A percentile compares a stretch with the other conserved stretches of the same genome.
phyloP scores from a whole-genome alignment of 2,113 vertebrate genomes.

The Mormyrus lacerda region DNA sequence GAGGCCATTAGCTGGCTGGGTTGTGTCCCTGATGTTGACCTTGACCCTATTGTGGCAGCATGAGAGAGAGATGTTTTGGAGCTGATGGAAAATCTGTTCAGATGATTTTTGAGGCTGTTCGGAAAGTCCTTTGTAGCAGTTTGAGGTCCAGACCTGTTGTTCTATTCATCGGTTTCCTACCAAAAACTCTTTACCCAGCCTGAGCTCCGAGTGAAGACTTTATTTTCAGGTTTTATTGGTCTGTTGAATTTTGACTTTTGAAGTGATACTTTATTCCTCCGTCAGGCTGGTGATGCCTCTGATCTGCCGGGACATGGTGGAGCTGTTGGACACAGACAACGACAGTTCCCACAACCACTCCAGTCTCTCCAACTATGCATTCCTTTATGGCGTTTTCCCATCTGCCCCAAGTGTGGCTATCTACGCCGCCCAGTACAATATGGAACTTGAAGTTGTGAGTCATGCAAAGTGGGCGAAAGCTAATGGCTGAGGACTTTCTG shows the following conservation, averaged over 20 bases:
- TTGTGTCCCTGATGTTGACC: background rate
- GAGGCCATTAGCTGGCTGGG: background rate
- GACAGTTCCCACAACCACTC: conserved; percentile 71
- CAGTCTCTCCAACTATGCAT: conserved; percentile 92
- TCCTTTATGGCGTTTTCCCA: conserved; percentile 91
- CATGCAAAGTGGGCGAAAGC: background rate
- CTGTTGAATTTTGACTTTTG: background rate
- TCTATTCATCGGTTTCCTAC: background rate
- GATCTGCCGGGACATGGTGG: conserved; percentile 90
- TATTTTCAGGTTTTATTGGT: background rate
- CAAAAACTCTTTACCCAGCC: background rate
- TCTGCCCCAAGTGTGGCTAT: conserved; percentile 93
- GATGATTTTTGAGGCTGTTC: background rate
- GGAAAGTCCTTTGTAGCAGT: background rate
- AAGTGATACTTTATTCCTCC: conserved; percentile 14
- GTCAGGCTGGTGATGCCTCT: conserved; percentile 86
- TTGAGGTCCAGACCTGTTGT: background rate
- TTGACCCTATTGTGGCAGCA: background rate
- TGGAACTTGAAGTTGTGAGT: conserved; percentile 95
- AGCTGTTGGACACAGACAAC: conserved; percentile 72
- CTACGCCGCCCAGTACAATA: conserved; percentile 91
- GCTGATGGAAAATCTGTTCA: background rate
- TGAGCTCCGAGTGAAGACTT: background rate
- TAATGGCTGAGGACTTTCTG: background rate
- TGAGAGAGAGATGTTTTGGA: background rate